Evolutionary conservation across 2,888 invertebrate genomes (phyloP).

Genomic region (Campoletis raptor): DNA sequence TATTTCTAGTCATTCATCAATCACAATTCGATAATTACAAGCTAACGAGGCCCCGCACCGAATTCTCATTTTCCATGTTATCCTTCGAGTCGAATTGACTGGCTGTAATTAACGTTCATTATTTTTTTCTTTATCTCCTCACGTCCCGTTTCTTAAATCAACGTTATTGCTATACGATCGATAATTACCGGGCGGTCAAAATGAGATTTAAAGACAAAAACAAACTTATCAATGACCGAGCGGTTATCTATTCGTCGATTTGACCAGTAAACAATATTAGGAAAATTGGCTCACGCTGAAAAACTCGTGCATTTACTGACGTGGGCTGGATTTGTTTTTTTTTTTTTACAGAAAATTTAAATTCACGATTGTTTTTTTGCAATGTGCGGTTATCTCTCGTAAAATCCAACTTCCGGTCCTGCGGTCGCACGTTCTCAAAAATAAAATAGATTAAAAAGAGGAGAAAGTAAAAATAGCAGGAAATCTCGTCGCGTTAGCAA

Average conservation of each 20-base stretch:
- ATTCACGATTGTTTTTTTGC: neutral
- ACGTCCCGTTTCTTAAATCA: neutral
- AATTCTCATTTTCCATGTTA: neutral
- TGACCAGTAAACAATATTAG: neutral
- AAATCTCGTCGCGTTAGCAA: slow-evolving; percentile 2
- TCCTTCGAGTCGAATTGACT: neutral
- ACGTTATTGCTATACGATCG: slow-evolving; percentile 4
- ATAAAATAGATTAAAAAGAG: neutral
- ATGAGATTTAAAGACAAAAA: neutral
- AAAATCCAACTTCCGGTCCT: neutral
- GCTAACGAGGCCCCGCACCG: slow-evolving; percentile 45
- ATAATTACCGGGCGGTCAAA: neutral
- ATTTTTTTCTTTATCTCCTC: neutral
- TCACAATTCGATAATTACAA: slow-evolving; percentile 58
- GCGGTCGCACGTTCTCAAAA: neutral
- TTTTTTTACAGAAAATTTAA: neutral
- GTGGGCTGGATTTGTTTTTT: neutral
- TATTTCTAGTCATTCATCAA: slow-evolving; percentile 29
- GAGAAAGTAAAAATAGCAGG: neutral
- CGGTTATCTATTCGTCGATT: neutral
- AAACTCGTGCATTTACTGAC: neutral
- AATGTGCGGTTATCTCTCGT: neutral
- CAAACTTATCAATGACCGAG: neutral
- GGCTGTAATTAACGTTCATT: neutral
- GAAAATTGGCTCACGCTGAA: neutral